These are phyloP conservation scores for Trichogramma dendrolimi DNA, from an alignment of 2,888 invertebrate genomes.

Conservation along the genomic window DNA sequence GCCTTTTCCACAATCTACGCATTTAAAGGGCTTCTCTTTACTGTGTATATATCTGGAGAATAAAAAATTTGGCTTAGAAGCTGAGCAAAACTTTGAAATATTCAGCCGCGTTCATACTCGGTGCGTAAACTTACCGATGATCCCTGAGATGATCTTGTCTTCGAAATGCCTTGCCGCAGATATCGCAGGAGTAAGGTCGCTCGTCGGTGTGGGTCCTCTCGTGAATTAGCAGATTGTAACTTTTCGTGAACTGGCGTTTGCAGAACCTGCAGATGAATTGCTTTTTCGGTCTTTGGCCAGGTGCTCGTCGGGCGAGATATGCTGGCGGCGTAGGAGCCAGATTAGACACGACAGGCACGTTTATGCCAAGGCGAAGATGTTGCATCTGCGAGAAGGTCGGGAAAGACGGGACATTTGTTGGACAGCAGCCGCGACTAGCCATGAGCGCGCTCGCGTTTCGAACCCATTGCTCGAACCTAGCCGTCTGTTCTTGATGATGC, in stretches of 20 bases:
- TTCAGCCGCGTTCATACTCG: not conserved
- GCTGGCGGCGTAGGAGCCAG: conserved; percentile 46
- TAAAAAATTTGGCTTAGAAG: conserved; percentile 1
- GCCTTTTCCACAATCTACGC: conserved; percentile 93
- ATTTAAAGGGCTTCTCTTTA: conserved; percentile 98
- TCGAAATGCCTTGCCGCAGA: conserved; percentile 95
- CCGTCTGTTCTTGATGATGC: conserved; percentile 37
- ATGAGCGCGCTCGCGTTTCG: conserved; percentile 41
- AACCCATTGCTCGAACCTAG: conserved; percentile 46
- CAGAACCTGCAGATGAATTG: conserved; percentile 99
- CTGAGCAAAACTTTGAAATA: not conserved
- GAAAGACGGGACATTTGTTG: conserved; percentile 50
- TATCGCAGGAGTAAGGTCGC: conserved; percentile 94
- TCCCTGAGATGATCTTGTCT: conserved; percentile 92
- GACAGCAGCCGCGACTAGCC: conserved; percentile 50
- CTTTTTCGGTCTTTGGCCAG: conserved; percentile 85
- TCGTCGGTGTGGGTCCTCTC: conserved; percentile 97
- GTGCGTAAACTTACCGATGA: conserved; percentile 68
- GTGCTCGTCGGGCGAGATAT: conserved; percentile 69
- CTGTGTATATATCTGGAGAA: conserved; percentile 87
- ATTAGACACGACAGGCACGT: conserved; percentile 10
- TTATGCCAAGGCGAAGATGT: conserved; percentile 51
- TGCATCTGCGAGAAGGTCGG: conserved; percentile 42
- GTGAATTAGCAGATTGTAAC: conserved; percentile 94
- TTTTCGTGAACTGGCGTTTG: conserved; percentile 95